Percentiles rank a stretch among this genome's conserved stretches.
These are phyloP conservation scores for Nannospalax galili DNA, from an alignment of 2,113 vertebrate genomes.

Conservation along the genomic window DNA sequence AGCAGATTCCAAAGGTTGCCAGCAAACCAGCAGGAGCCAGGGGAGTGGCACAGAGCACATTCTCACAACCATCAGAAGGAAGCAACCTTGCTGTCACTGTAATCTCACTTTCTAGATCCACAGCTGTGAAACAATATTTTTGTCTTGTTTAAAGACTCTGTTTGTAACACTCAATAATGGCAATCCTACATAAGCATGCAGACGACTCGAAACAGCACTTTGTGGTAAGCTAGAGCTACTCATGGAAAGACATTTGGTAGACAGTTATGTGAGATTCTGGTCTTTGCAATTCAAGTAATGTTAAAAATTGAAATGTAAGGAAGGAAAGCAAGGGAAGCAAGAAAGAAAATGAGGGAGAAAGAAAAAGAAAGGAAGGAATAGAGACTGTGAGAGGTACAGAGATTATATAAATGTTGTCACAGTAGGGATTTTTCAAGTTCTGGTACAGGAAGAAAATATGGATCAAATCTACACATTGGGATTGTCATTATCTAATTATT, in stretches of 20 bases:
- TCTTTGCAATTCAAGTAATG: background rate
- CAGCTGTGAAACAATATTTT: background rate
- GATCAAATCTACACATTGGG: background rate
- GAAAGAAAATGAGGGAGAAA: background rate
- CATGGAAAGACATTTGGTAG: background rate
- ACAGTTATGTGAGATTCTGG: background rate
- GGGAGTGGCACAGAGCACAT: background rate
- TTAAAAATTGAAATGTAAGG: background rate
- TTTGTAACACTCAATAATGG: background rate
- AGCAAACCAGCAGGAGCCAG: background rate
- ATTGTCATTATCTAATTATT: background rate
- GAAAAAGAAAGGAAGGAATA: too few relatives aligned
- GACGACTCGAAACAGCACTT: background rate
- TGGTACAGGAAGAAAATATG: background rate
- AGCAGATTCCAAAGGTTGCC: background rate
- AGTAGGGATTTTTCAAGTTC: background rate
- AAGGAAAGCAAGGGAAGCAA: accelerated
- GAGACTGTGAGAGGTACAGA: too few relatives aligned
- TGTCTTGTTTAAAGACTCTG: background rate
- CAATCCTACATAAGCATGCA: background rate
- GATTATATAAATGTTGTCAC: too few relatives aligned
- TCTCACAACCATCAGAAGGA: background rate
- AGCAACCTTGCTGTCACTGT: background rate
- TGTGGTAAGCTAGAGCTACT: background rate
- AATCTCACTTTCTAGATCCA: background rate